phyloP scores from a whole-genome alignment of 2,113 vertebrate genomes.

The Catharus fuscescens region DNA sequence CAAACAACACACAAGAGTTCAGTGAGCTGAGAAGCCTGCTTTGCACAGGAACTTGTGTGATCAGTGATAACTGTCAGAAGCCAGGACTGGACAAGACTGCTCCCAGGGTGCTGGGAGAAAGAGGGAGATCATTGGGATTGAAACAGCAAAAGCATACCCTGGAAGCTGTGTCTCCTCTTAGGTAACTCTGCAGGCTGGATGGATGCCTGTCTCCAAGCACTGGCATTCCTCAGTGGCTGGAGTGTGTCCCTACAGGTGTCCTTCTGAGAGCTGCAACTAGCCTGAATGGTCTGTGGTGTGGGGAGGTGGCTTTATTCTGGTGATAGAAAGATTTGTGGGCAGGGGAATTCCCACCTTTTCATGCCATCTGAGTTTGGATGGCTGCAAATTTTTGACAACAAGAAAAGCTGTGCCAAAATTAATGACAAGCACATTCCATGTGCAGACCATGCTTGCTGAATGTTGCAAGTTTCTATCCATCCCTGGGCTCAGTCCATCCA shows the following conservation, averaged over 20 bases:
- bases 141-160: background rate
- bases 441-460: background rate
- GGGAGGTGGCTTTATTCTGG: background rate
- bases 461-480: background rate
- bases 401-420: background rate
- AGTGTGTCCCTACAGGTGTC: fast-evolving
- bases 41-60: background rate
- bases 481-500: background rate
- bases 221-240: background rate
- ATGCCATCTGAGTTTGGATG: background rate
- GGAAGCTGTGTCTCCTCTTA: background rate
- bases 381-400: background rate
- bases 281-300: fast-evolving
- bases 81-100: background rate
- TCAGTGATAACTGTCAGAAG: background rate
- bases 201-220: background rate
- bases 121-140: background rate
- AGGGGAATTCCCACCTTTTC: background rate
- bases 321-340: background rate
- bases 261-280: background rate
- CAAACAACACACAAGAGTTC: background rate
- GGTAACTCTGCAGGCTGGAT: background rate
- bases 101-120: background rate
- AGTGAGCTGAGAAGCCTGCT: background rate
- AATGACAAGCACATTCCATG: background rate